Evolutionary conservation across 1,140 invertebrate species (phyloP).

Genomic region (Stenopsyche tienmushanensis): DNA sequence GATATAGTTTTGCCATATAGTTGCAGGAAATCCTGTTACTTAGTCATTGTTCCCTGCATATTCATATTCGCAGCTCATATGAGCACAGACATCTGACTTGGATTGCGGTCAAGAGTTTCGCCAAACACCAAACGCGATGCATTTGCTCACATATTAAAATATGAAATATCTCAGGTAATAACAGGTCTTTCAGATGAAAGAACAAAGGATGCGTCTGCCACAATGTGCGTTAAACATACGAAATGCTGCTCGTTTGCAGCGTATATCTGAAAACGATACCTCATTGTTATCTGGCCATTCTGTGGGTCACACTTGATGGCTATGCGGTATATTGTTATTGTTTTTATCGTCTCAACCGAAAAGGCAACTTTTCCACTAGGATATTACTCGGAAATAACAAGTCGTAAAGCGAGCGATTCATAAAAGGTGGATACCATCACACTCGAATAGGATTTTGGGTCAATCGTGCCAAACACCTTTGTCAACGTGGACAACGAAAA

Average conservation of each 20-base stretch:
- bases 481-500: not conserved
- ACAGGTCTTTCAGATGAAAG: too few species aligned
- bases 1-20: too few species aligned
- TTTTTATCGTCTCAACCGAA: slow-evolving; percentile 18
- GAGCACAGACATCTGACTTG: too few species aligned
- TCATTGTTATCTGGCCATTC: slow-evolving; percentile 22
- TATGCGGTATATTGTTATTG: slow-evolving; percentile 16
- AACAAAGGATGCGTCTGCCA: not conserved
- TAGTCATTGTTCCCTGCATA: too few species aligned
- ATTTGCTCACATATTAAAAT: not conserved
- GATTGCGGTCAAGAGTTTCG: too few species aligned
- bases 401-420: slow-evolving; percentile 20
- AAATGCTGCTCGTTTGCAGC: not conserved
- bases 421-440: not conserved
- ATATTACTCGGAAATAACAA: slow-evolving; percentile 13
- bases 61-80: too few species aligned
- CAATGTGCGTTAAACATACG: not conserved
- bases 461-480: not conserved
- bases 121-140: too few species aligned
- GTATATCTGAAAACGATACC: slow-evolving; percentile 21
- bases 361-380: not conserved
- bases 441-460: not conserved
- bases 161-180: not conserved
- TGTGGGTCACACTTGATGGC: not conserved
- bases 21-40: too few species aligned